Evolutionary conservation across 2,797 vertebrate species (phyloP).

Genomic region (Apogon talboti): DNA sequence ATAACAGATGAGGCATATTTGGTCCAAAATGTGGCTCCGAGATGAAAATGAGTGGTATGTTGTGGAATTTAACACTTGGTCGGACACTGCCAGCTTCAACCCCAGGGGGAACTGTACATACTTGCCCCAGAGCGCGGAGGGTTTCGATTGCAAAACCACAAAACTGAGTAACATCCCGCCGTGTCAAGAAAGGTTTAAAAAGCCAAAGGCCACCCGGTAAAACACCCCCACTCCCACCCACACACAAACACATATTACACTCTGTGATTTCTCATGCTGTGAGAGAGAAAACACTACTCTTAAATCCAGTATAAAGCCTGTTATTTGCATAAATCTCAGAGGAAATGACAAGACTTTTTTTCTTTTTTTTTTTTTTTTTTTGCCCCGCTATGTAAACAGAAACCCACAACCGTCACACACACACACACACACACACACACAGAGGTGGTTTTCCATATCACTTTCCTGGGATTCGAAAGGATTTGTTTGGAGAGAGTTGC

Average conservation of each 20-base stretch:
- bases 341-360: slow-evolving; percentile 28
- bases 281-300: slow-evolving; percentile 17
- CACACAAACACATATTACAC: not conserved
- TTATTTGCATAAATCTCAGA: slow-evolving; percentile 48
- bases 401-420: slow-evolving; percentile 32
- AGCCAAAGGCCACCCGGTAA: slow-evolving; percentile 45
- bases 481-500: slow-evolving; percentile 60
- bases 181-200: slow-evolving; percentile 43
- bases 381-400: slow-evolving; percentile 43
- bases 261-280: slow-evolving; percentile 30
- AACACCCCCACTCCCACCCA: slow-evolving; percentile 19
- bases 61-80: slow-evolving; percentile 64
- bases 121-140: slow-evolving; percentile 88
- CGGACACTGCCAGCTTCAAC: not conserved
- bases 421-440: too few relatives aligned
- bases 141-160: slow-evolving; percentile 96
- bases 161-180: slow-evolving; percentile 60
- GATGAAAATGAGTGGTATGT: not conserved
- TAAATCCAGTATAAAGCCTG: slow-evolving; percentile 34
- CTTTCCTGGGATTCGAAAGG: slow-evolving; percentile 35
- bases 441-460: slow-evolving; percentile 39
- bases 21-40: too few relatives aligned
- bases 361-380: too few relatives aligned
- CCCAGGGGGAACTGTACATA: slow-evolving; percentile 85
- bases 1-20: too few relatives aligned